Evolutionary conservation across 2,888 invertebrate genomes (phyloP).

Genomic region (Cephus pygmeus): DNA sequence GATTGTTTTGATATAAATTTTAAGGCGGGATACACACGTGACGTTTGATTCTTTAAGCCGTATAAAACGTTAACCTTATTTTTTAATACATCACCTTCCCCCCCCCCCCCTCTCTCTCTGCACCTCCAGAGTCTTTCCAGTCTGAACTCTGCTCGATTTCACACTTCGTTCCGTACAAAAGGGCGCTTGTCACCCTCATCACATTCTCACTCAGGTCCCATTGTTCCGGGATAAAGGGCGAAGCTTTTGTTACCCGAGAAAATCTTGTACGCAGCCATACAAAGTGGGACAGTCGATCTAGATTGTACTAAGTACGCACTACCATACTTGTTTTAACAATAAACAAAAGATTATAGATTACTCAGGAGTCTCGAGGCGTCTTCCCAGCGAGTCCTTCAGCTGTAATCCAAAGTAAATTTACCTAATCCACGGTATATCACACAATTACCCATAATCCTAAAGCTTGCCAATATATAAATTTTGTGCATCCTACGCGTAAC

Average conservation of each 20-base stretch:
- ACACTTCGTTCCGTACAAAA: neutral
- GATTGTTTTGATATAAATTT: neutral
- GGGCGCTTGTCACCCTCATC: neutral
- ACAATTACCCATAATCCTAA: neutral
- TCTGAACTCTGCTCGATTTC: neutral
- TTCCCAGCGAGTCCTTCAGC: neutral
- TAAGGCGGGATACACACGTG: neutral
- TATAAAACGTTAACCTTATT: neutral
- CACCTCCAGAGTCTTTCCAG: neutral
- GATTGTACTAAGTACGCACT: neutral
- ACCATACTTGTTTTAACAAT: neutral
- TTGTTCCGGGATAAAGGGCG: neutral
- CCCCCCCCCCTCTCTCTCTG: neutral
- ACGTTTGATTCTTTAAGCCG: neutral
- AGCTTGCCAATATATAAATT: neutral
- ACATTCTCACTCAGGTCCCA: neutral
- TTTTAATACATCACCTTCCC: neutral
- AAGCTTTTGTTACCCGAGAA: neutral
- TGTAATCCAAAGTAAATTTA: neutral
- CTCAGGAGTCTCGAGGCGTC: neutral
- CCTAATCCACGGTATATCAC: neutral
- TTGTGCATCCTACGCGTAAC: neutral
- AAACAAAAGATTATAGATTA: neutral
- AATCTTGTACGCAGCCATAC: neutral
- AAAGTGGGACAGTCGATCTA: neutral